A percentile compares a stretch with the other conserved stretches of the same genome.
These are phyloP conservation scores for Sminthurides aquaticus DNA, from an alignment of 2,888 invertebrate genomes.

Conservation along the genomic window DNA sequence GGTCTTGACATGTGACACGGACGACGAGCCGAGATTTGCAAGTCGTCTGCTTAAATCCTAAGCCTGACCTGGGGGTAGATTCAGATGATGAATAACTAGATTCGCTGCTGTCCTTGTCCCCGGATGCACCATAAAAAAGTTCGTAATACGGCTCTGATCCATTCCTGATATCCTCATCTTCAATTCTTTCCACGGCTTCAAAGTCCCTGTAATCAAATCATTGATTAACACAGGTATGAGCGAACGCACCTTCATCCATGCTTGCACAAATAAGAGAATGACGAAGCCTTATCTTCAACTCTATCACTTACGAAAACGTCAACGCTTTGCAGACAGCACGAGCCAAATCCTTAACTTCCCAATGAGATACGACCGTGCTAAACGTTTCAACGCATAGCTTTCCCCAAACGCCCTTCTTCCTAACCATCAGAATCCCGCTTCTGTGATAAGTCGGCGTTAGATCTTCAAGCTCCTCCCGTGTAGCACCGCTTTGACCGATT, in stretches of 20 bases:
- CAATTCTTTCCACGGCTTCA: slow-evolving; percentile 37
- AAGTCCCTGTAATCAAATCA: slow-evolving; percentile 31
- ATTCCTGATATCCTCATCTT: slow-evolving; percentile 24
- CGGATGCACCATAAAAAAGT: slow-evolving; percentile 28
- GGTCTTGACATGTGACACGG: slow-evolving; percentile 59
- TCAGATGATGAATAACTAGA: slow-evolving; percentile 29
- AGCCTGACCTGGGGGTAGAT: slow-evolving; percentile 51
- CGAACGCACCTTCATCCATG: neutral
- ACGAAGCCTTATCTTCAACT: too few relatives aligned
- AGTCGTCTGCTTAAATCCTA: slow-evolving; percentile 59
- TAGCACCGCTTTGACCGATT: slow-evolving; percentile 53
- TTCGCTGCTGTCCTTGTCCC: slow-evolving; percentile 24
- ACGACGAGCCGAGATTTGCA: slow-evolving; percentile 60
- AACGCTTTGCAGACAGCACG: slow-evolving; percentile 67
- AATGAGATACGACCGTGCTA: slow-evolving; percentile 55
- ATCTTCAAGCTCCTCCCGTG: slow-evolving; percentile 50
- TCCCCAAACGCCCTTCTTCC: slow-evolving; percentile 69
- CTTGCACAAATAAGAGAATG: too few relatives aligned
- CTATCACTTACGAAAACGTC: slow-evolving; percentile 62
- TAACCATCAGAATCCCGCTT: slow-evolving; percentile 62
- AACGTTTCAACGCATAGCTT: slow-evolving; percentile 66
- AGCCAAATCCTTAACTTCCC: slow-evolving; percentile 63
- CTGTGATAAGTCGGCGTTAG: slow-evolving; percentile 39
- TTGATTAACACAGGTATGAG: neutral
- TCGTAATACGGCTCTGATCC: slow-evolving; percentile 38